These are phyloP conservation scores for Actenoides hombroni DNA, from an alignment of 2,113 vertebrate species.

Conservation along the genomic window DNA sequence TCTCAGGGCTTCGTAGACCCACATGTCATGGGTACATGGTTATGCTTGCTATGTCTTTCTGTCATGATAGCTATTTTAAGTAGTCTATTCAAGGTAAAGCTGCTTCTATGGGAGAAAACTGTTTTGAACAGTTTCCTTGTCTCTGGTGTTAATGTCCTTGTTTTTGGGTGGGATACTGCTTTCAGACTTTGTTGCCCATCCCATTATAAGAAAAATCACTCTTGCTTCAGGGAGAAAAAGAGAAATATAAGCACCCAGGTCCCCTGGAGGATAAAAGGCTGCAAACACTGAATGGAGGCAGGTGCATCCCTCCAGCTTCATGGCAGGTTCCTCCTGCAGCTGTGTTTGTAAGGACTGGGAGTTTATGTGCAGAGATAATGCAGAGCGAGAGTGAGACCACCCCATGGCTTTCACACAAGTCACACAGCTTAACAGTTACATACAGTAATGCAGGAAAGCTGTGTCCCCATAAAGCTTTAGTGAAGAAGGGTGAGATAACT, in stretches of 20 bases:
- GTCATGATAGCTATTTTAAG: not conserved
- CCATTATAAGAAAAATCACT: not conserved
- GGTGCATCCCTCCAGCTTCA: not conserved
- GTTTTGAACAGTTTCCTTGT: not conserved
- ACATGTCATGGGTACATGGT: not conserved
- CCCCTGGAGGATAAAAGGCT: not conserved
- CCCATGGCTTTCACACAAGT: not conserved
- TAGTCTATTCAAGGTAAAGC: not conserved
- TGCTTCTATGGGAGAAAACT: not conserved
- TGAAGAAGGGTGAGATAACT: no score
- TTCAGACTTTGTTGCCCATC: not conserved
- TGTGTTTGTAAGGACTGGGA: not conserved
- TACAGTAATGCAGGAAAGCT: not conserved
- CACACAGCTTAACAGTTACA: not conserved
- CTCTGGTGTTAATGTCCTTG: not conserved
- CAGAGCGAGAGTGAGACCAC: not conserved
- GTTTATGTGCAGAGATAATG: not conserved
- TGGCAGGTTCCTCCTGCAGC: not conserved
- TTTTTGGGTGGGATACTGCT: not conserved
- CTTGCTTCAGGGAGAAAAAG: not conserved
- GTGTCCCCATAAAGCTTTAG: not conserved
- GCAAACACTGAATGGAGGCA: not conserved
- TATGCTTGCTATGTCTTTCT: not conserved
- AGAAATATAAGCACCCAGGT: not conserved
- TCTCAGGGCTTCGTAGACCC: not conserved